These are phyloP conservation scores for Atrina japonica DNA, from an alignment of 2,888 invertebrate genomes.

Conservation along the genomic window DNA sequence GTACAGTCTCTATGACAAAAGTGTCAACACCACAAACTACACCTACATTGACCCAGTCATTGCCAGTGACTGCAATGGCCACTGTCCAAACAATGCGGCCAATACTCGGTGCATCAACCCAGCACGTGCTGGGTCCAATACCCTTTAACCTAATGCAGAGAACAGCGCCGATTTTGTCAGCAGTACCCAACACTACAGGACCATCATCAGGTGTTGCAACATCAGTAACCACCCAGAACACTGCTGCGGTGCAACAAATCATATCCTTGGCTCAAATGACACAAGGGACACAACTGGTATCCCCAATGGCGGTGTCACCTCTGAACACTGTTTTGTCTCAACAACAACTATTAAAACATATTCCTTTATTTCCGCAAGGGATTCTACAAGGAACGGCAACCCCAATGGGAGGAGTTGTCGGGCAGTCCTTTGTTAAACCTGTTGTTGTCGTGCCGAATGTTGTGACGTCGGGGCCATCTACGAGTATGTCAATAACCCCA, in stretches of 20 bases:
- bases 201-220: conserved; percentile 21
- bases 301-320: conserved; percentile 67
- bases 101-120: conserved; percentile 11
- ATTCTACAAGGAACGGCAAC: conserved; percentile 21
- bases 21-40: conserved; percentile 28
- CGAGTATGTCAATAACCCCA: conserved; percentile 23
- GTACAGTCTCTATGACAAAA: conserved; percentile 27
- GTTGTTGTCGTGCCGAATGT: conserved; percentile 56
- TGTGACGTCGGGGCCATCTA: conserved; percentile 34
- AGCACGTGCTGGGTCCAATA: conserved; percentile 31
- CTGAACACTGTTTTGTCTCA: conserved; percentile 56
- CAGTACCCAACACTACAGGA: background rate
- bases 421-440: conserved; percentile 55
- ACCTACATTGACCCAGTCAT: conserved; percentile 24
- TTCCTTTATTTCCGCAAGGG: conserved; percentile 59
- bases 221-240: conserved; percentile 19
- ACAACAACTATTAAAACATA: conserved; percentile 57
- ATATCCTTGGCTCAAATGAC: conserved; percentile 61
- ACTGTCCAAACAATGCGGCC: conserved; percentile 18
- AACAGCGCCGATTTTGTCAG: conserved; percentile 10
- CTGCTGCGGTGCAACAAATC: conserved; percentile 51
- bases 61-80: conserved; percentile 14
- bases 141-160: conserved; percentile 37
- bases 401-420: conserved; percentile 42
- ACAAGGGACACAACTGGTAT: conserved; percentile 60